phyloP scores from a whole-genome alignment of 2,797 vertebrate species.

The Meriones psammophilus region DNA sequence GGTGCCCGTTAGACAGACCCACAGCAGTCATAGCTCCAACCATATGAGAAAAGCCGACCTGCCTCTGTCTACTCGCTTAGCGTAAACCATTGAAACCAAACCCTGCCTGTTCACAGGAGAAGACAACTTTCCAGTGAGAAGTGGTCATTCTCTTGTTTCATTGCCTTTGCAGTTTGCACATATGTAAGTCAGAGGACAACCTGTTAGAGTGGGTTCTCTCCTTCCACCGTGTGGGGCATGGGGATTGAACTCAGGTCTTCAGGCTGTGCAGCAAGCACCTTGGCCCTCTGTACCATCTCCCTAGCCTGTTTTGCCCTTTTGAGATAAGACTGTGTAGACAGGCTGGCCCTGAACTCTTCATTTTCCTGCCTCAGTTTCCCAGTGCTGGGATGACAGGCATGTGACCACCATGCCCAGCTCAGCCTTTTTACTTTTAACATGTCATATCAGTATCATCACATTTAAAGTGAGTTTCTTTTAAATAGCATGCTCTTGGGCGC shows the following conservation, averaged over 20 bases:
- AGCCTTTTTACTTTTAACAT: not conserved
- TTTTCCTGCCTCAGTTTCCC: not conserved
- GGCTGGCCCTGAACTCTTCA: not conserved
- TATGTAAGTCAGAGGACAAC: not conserved
- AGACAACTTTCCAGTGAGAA: constrained; percentile 33
- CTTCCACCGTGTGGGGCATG: not conserved
- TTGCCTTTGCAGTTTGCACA: not conserved
- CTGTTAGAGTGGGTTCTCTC: too few relatives aligned
- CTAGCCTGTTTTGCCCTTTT: not conserved
- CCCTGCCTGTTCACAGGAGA: not conserved
- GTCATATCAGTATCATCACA: not conserved
- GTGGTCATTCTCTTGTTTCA: not conserved
- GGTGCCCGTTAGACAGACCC: not conserved
- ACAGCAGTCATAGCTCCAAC: not conserved
- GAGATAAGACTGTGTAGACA: not conserved
- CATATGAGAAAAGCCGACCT: not conserved
- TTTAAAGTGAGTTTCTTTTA: not conserved
- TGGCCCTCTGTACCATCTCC: not conserved
- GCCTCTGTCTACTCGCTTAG: not conserved
- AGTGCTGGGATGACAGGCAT: not conserved
- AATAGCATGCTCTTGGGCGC: not conserved
- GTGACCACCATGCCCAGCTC: not conserved
- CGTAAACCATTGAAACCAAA: not conserved
- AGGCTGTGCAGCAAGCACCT: not conserved
- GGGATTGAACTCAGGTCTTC: not conserved